Percentiles rank a stretch among this genome's conserved stretches.
These are phyloP conservation scores for Drosophila lutescens DNA, from an alignment of 2,888 invertebrate species.

Conservation along the genomic window DNA sequence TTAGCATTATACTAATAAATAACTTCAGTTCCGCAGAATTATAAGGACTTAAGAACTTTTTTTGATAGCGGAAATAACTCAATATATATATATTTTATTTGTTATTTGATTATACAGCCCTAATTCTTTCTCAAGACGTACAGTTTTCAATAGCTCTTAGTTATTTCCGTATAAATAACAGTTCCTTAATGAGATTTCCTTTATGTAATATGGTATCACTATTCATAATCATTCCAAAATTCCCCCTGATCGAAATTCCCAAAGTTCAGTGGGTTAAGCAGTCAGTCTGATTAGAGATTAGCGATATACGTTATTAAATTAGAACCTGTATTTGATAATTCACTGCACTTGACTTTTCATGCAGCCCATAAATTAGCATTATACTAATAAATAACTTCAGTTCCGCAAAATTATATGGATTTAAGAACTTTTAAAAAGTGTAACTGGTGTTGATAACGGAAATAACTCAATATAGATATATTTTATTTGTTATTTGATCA, in stretches of 20 bases:
- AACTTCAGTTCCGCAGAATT: background rate
- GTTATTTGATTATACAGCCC: too few species aligned
- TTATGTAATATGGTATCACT: too few species aligned
- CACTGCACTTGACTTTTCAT: background rate
- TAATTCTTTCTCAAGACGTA: too few species aligned
- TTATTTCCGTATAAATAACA: too few species aligned
- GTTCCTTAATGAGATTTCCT: too few species aligned
- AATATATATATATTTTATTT: too few species aligned
- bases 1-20: constrained; percentile 2
- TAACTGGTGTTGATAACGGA: too few species aligned
- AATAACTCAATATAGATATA: too few species aligned
- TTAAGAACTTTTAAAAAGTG: too few species aligned
- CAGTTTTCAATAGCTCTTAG: too few species aligned
- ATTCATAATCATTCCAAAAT: background rate
- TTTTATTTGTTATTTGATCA: too few species aligned
- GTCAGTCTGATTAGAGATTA: constrained; percentile 19
- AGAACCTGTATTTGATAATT: constrained; percentile 2
- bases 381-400: background rate
- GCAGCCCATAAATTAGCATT: constrained; percentile 4
- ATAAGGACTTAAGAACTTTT: background rate
- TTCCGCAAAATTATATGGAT: background rate
- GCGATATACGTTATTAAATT: constrained; percentile 19
- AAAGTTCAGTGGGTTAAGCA: constrained; percentile 22
- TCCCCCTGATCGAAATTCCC: background rate
- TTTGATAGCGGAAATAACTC: too few species aligned